phyloP scores from a whole-genome alignment of 2,888 invertebrate species.

The Caradrina clavipalpis region DNA sequence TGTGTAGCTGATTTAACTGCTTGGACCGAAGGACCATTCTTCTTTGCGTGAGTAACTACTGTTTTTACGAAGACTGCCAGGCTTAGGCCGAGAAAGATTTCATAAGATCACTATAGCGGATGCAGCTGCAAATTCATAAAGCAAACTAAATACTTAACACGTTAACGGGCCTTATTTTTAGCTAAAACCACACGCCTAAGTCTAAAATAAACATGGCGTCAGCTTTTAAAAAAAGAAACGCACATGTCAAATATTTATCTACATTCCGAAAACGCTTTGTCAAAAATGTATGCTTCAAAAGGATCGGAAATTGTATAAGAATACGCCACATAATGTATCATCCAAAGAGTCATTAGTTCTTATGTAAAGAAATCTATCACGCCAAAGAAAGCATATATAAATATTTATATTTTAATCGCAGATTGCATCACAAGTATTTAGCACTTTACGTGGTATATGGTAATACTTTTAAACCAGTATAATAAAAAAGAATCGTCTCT shows the following conservation, averaged over 20 bases:
- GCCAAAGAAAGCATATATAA: conserved; percentile 29
- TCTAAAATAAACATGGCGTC: conserved; percentile 41
- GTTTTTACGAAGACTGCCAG: not conserved
- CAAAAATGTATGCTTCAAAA: conserved; percentile 19
- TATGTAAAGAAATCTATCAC: conserved; percentile 44
- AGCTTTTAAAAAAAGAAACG: not conserved
- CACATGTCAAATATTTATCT: conserved; percentile 8
- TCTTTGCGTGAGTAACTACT: not conserved
- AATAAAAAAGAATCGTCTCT: conserved; percentile 25
- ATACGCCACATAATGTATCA: conserved; percentile 19
- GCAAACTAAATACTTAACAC: not conserved
- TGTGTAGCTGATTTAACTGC: not conserved
- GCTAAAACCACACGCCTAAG: conserved; percentile 27
- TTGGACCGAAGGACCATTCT: conserved; percentile 2
- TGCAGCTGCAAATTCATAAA: not conserved
- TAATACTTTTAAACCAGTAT: conserved; percentile 45
- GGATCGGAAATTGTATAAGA: conserved; percentile 16
- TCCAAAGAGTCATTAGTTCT: conserved; percentile 14
- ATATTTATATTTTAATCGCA: conserved; percentile 36
- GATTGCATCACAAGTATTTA: conserved; percentile 54
- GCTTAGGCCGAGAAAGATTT: not conserved
- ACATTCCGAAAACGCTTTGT: conserved; percentile 4
- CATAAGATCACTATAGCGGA: not conserved
- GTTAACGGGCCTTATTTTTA: conserved; percentile 37
- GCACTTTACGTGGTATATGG: conserved; percentile 23